These are phyloP conservation scores for Macroglossus sobrinus DNA, from an alignment of 2,113 vertebrate genomes.

Conservation along the genomic window DNA sequence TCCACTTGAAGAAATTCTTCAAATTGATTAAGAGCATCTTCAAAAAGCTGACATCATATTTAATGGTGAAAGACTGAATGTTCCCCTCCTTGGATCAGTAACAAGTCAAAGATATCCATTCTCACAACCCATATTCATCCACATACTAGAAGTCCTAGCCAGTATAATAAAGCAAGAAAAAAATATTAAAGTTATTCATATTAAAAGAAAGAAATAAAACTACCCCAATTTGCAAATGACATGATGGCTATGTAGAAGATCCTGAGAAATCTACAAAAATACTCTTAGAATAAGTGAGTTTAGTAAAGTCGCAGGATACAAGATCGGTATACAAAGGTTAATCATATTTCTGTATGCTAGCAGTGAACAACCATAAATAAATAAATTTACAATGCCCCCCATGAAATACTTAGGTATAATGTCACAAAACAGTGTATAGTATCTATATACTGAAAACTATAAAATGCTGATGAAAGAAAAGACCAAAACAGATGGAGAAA, in stretches of 20 bases:
- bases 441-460: not conserved
- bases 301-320: not conserved
- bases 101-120: not conserved
- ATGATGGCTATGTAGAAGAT: not conserved
- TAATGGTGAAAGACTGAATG: not conserved
- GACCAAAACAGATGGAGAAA: not conserved
- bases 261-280: not conserved
- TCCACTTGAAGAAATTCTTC: not conserved
- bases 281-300: not conserved
- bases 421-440: not conserved
- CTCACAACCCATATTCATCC: not conserved
- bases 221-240: not conserved
- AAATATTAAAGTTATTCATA: not conserved
- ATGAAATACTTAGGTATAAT: not conserved
- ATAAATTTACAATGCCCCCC: not conserved
- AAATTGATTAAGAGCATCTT: not conserved
- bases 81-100: not conserved
- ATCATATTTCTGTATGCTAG: not conserved
- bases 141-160: not conserved
- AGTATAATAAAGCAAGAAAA: not conserved
- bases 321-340: not conserved
- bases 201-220: not conserved
- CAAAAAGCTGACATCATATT: not conserved
- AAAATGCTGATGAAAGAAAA: not conserved
- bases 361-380: not conserved